Conservation (phyloP, 2,113 vertebrate genomes). For the Ammodytes marinus region DNA sequence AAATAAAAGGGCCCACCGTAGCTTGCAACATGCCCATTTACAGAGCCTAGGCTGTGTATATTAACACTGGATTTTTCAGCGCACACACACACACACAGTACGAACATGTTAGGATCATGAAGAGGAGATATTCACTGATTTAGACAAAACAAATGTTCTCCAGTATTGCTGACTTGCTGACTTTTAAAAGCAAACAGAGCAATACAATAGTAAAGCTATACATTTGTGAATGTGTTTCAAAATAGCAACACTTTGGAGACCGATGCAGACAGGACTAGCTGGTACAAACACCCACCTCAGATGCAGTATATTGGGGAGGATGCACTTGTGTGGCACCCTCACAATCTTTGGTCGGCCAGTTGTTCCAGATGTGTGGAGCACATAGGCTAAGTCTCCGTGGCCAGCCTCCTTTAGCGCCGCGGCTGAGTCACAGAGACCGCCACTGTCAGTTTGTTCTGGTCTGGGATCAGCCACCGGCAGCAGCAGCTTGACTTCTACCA, state of each 20-base stretch:
- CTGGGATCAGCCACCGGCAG: background rate
- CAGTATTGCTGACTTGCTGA: no score
- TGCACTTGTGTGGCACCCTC: constrained; percentile 93
- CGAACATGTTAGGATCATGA: no score
- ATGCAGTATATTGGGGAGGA: constrained; percentile 94
- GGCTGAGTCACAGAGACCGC: background rate
- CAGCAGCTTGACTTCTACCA: constrained; percentile 79
- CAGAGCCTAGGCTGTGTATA: no score
- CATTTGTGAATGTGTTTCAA: no score
- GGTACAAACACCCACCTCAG: constrained; percentile 85
- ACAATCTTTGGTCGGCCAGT: constrained; percentile 94
- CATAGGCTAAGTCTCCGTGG: constrained; percentile 85
- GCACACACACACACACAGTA: no score
- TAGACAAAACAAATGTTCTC: no score
- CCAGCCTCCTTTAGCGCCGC: constrained; percentile 44
- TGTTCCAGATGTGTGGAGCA: constrained; percentile 96
- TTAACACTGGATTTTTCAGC: no score
- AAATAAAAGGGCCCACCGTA: no score
- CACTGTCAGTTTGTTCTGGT: constrained; percentile 1
- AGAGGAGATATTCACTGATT: no score
- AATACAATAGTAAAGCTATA: no score
- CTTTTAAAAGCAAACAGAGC: no score
- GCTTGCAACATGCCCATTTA: no score
- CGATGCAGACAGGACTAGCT: background rate
- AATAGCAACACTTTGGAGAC: background rate